A percentile compares a stretch with the other conserved stretches of the same genome.
phyloP scores from a whole-genome alignment of 2,797 vertebrate genomes.

The Ataeniobius toweri region DNA sequence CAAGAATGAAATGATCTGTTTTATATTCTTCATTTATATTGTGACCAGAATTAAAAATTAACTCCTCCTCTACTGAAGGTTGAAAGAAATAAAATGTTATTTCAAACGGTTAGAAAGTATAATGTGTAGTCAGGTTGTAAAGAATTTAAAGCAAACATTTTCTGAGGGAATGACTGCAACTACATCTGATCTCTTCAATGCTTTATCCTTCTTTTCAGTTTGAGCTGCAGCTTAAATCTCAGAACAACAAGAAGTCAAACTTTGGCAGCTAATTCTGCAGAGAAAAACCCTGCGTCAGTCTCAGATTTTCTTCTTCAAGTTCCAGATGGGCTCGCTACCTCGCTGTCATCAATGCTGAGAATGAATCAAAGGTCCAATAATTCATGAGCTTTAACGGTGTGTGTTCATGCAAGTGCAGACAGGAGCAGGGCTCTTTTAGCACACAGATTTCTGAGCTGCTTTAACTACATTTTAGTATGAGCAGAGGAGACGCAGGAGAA shows the following conservation, averaged over 20 bases:
- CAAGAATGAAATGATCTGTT: too few relatives aligned
- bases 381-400: constrained; percentile 61
- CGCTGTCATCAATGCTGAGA: constrained; percentile 56
- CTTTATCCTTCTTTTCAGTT: constrained; percentile 25
- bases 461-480: constrained; percentile 32
- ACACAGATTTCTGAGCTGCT: constrained; percentile 28
- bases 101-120: background rate
- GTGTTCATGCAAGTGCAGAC: constrained; percentile 17
- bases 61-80: background rate
- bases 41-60: too few relatives aligned
- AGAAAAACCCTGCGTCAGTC: constrained; percentile 54
- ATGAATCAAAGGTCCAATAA: constrained; percentile 73
- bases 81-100: constrained; percentile 4
- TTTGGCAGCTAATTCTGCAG: constrained; percentile 51
- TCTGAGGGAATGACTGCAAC: constrained; percentile 30
- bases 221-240: constrained; percentile 57
- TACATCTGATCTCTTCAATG: constrained; percentile 7
- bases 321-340: constrained; percentile 21
- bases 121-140: too few relatives aligned
- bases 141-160: constrained; percentile 15
- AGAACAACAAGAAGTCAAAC: constrained; percentile 65
- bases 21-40: too few relatives aligned
- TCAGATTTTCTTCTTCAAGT: constrained; percentile 38
- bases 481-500: constrained; percentile 13
- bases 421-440: background rate